Conservation (phyloP, 2,888 invertebrate species). For the Plagodis pulveraria region DNA sequence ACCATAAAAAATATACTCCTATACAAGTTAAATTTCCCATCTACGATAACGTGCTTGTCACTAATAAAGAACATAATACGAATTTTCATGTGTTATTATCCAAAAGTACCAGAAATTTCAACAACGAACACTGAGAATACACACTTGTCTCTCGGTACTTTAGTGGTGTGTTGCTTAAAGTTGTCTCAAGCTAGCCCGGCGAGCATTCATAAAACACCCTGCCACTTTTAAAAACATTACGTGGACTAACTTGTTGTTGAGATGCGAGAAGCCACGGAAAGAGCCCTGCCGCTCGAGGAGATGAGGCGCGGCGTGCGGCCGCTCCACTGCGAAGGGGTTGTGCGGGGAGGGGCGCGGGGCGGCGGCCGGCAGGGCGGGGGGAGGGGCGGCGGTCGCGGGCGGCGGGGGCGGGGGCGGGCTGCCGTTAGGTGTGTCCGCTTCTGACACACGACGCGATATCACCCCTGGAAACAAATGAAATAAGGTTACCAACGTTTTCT, state of each 20-base stretch:
- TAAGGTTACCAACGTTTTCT: not conserved
- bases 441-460: constrained; percentile 69
- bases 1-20: too few relatives aligned
- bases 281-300: constrained; percentile 98
- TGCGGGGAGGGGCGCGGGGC: constrained; percentile 76
- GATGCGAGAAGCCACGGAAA: constrained; percentile 94
- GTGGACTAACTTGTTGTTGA: constrained; percentile 80
- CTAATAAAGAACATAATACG: too few relatives aligned
- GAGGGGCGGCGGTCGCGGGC: constrained; percentile 25
- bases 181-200: too few relatives aligned
- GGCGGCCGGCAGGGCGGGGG: constrained; percentile 24
- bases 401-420: constrained; percentile 34
- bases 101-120: too few relatives aligned
- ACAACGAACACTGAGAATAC: too few relatives aligned
- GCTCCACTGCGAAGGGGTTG: constrained; percentile 97
- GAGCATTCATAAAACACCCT: too few relatives aligned
- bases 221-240: not conserved
- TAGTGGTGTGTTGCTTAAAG: too few relatives aligned
- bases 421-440: constrained; percentile 57
- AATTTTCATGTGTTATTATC: too few relatives aligned
- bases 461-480: constrained; percentile 52
- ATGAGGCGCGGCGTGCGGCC: constrained; percentile 97
- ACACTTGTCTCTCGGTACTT: too few relatives aligned
- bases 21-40: too few relatives aligned
- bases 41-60: too few relatives aligned